Evolutionary conservation across 2,113 vertebrate species (phyloP).

Genomic region (Tautogolabrus adspersus): DNA sequence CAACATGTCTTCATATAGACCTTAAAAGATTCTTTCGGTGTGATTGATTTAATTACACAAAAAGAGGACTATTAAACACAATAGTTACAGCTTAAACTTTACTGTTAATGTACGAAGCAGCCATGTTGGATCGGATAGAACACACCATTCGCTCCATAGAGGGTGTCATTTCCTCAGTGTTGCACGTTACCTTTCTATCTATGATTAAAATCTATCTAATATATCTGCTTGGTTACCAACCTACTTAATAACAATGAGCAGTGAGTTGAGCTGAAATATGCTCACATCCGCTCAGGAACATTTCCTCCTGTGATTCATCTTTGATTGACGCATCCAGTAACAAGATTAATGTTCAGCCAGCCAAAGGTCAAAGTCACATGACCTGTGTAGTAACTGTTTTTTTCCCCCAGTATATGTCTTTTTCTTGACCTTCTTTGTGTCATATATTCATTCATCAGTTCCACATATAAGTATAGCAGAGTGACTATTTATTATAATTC

Average conservation of each 20-base stretch:
- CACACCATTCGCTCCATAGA: not conserved
- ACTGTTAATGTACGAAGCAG: no score
- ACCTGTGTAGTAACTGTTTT: not conserved
- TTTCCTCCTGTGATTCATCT: constrained; percentile 33
- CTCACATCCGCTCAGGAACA: constrained; percentile 3
- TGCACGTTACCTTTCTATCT: constrained; percentile 23
- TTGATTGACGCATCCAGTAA: constrained; percentile 52
- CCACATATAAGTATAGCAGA: constrained; percentile 3
- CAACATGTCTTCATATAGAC: no score
- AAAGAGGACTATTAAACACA: no score
- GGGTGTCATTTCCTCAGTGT: constrained; percentile 21
- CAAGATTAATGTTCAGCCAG: constrained; percentile 36
- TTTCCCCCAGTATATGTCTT: constrained; percentile 2
- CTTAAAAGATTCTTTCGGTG: no score
- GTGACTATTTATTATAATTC: not conserved
- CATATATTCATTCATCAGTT: not conserved
- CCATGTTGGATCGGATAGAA: no score
- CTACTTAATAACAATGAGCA: not conserved
- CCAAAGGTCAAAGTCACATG: constrained; percentile 29
- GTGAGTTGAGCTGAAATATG: not conserved
- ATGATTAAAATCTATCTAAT: constrained; percentile 30
- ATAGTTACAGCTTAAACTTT: no score
- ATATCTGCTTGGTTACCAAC: not conserved
- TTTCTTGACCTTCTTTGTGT: not conserved
- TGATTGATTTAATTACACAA: no score